Base-by-base conservation (phyloP, 2,888 invertebrate genomes). In the Plusia festucae region DNA sequence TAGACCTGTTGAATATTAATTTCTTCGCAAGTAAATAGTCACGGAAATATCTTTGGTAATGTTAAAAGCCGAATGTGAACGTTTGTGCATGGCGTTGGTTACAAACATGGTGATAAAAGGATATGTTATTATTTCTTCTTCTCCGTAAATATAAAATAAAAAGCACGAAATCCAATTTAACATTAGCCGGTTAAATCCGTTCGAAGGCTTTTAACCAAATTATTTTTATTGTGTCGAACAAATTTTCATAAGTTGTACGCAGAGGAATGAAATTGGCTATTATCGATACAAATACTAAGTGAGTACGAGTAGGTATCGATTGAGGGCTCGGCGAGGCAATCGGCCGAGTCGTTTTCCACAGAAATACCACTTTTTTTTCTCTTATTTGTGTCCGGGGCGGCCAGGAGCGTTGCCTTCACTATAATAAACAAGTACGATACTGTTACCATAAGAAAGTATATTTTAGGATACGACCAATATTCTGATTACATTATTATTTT, bases 361-460 rank as follows among this genome's bases (percentile, higher is more conserved):
- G 90, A 90, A 91, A 89, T 88, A 83, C 89, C 86, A 83, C 84
- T 88, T 90, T 92, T 93, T 91, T 90, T 84, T 82, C 83, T 88
- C 83, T 92, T 91, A 89, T 91, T 93, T 91, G 87, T 87, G 85
- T 87, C 85, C 84, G 78, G 73, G 79, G 76, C 84, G 86, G 82
- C 88, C 90, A 91, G 91, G 93, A 91, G 92, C 94, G 89, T 88
- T 93, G 93, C 90, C 93, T 91, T 82, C 84, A 81, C 82, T 85
- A 85, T 88, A 87, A 88, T 90, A 89, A 91, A 89, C 88, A 89
- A 87, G 88, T 85, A 84, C 76, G 65, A 53, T 75, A 80, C 64
- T 82, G 84, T 87, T 79, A 60, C 91, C 88, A 88, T 82, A 58
- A 56, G 66, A 24, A 52, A 49, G n/a, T 32, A 58, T 27, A 65